Evolutionary conservation across 2,113 vertebrate species (phyloP), one percentile per base, ranked within the genome.

Genomic region (Ranitomeya variabilis): DNA sequence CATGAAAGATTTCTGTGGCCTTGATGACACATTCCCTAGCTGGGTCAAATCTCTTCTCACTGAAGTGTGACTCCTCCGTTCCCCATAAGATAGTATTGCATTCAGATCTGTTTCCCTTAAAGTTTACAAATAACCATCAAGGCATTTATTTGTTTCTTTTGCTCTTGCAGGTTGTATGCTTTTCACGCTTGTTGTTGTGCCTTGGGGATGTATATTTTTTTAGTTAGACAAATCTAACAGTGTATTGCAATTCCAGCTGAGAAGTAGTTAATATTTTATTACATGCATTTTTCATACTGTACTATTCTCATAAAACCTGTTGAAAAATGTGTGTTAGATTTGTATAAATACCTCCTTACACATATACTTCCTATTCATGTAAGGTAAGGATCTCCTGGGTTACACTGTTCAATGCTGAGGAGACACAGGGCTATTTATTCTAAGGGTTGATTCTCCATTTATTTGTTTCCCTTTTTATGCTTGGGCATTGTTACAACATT

Each of bases 1-100:
- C 60, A 8, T 83, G 60, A 83, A 83, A 66, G 59, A 83, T 83
- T 23, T 83, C 45, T 83, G 62, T 83, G 81, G 62, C 81, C 59
- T 83, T 67, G 62, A 69, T 83, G 45, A 83, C 59, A 54, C n/a
- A 6, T 13, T 16, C 6, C 64, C 81, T 83, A 69, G 81, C 21
- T 69, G 18, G 81, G 62, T 83, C 37, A 67, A 67, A 83, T 52
- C 21, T 67, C 69, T 83, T 37, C 37, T 52, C 26, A 62, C 31
- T 83, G 80, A 83, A 83, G 16, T 83, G 80, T 83, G 80, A 66
- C 80, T 64, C 23, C 55, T 10, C 55, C 11, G 51, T 82, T 66
- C 80, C 80, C 59, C 59, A 19, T 82, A 62, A 64, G 59, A 19
- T 82, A 8, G 7, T 21, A 19, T 45, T 26, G 31, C 18, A 51